Base-by-base conservation (phyloP, 2,797 vertebrate genomes). In the Pangasius sanitwongsei region DNA sequence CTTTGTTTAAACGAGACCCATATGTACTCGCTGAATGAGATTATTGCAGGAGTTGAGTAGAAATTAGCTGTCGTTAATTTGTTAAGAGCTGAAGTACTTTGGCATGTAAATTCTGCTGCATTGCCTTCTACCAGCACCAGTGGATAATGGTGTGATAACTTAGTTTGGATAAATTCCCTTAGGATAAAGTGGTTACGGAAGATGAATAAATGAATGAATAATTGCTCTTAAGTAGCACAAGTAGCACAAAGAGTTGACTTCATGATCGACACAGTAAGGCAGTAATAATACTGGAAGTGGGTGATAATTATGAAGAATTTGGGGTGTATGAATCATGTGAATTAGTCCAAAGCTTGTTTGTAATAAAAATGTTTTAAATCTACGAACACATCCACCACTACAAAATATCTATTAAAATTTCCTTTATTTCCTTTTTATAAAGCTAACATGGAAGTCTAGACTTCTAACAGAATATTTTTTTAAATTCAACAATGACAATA, bases 1-100 rank as follows among this genome's bases (percentile, higher is more conserved):
- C 86, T 91, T 89, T 88, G 88, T 88, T 91, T 89, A 86, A 89
- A 87, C 57, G 87, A 85, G 83, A 88, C 44, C 80, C 84, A 69
- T 87, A 85, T 74, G 88, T 86, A 80, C 70, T 31, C 16, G 23
- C 53, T 85, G 37, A 65, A n/a, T 69, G 72, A 50, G 87, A 55
- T 86, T 89, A 89, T 88, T 85, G 31, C 61, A 89, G 86, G 80
- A 87, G 80, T 88, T 78, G 78, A 67, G 69, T 34, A 69, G 81
- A 83, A 84, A 84, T 72, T 48, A 77, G 75, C 70, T 67, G 70
- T 63, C 20, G 61, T 85, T 88, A 83, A 83, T 87, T 83, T 59
- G 37, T 81, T 75, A 80, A 61, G 28, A 44, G 83, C 44, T 86
- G 63, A 72, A 59, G 61, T 55, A 61, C 82, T 84, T 37, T 23